Conservation (phyloP, 2,113 vertebrate species). For the Deroptyus accipitrinus region DNA sequence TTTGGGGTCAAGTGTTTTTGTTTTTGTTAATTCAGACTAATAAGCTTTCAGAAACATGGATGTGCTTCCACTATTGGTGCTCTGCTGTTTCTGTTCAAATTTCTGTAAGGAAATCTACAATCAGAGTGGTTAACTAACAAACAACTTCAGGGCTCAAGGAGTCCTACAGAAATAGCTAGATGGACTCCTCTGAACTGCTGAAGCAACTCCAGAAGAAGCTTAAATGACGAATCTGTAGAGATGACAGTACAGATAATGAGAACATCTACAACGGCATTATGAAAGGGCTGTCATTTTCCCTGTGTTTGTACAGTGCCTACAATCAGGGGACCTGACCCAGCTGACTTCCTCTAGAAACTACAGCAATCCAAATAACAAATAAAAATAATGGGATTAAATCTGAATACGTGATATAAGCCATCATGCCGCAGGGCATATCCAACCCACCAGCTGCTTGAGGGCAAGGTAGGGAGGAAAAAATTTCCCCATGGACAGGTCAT, state of each 20-base stretch:
- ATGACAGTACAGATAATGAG: background rate
- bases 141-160: background rate
- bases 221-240: background rate
- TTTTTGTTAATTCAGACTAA: slow-evolving; percentile 19
- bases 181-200: background rate
- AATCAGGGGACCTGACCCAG: slow-evolving; percentile 53
- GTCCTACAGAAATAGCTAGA: background rate
- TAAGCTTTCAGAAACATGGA: slow-evolving; percentile 16
- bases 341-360: slow-evolving; percentile 10
- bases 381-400: slow-evolving; percentile 66
- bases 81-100: background rate
- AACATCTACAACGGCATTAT: slow-evolving; percentile 12
- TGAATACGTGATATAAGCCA: background rate
- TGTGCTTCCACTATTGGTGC: background rate
- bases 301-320: slow-evolving; percentile 16
- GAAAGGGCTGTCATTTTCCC: slow-evolving; percentile 44
- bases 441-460: slow-evolving; percentile 41
- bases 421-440: slow-evolving; percentile 46
- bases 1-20: background rate
- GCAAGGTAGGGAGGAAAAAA: background rate
- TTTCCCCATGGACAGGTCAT: slow-evolving; percentile 32
- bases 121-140: background rate
- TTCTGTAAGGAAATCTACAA: background rate
- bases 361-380: slow-evolving; percentile 55
- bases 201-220: background rate